A percentile compares a stretch with the other conserved stretches of the same genome.
Evolutionary conservation across 2,113 vertebrate genomes (phyloP).

Genomic region (Meleagris gallopavo): DNA sequence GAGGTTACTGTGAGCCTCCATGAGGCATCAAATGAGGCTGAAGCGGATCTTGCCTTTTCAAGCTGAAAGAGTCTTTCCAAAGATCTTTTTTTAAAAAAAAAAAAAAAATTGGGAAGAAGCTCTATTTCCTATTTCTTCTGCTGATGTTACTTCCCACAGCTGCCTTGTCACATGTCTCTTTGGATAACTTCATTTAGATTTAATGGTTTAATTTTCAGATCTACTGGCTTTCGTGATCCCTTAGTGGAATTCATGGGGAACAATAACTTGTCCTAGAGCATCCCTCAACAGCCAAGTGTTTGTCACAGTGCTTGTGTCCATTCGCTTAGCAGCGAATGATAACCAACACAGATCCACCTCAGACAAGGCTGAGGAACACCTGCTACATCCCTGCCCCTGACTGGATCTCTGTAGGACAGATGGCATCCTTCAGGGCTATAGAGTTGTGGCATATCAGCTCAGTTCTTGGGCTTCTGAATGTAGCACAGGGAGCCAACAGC

Average conservation of each 20-base stretch:
- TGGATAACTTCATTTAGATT: background rate
- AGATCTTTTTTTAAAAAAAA: no score
- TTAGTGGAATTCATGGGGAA: background rate
- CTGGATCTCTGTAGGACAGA: background rate
- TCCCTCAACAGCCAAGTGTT: background rate
- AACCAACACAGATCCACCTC: background rate
- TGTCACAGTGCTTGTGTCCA: background rate
- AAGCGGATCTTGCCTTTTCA: background rate
- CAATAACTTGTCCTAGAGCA: background rate
- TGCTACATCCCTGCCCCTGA: background rate
- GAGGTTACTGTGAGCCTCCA: background rate
- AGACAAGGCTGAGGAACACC: background rate
- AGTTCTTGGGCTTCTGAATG: background rate
- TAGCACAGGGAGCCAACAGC: background rate
- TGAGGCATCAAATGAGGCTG: accelerated
- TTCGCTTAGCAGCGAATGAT: no score
- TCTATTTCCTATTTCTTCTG: background rate
- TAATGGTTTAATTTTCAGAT: background rate
- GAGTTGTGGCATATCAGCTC: background rate
- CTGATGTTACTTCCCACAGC: background rate
- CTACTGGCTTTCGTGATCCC: background rate
- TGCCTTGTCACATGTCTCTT: background rate
- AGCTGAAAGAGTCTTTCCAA: background rate
- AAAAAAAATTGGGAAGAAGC: no score
- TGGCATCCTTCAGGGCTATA: background rate